Percentiles rank a stretch among this genome's conserved stretches.
phyloP scores from a whole-genome alignment of 2,113 vertebrate species.

The Varanus salvator region DNA sequence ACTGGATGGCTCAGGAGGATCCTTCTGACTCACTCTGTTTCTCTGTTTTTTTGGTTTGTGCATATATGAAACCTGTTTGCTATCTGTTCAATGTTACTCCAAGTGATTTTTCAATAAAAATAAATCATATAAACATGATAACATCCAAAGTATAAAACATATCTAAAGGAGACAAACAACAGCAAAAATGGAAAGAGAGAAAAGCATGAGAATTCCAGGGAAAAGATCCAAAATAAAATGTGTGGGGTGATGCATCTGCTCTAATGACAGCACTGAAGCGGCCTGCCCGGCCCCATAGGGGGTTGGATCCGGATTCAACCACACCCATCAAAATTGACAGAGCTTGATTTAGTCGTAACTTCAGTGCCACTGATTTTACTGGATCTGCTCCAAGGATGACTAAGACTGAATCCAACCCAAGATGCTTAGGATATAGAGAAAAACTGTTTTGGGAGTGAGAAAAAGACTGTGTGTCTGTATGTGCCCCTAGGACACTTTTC shows the following conservation, averaged over 20 bases:
- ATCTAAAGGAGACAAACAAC: neutral
- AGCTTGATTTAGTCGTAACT: too few relatives aligned
- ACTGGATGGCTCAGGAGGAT: too few relatives aligned
- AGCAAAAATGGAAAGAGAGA: neutral
- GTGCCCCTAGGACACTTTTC: neutral
- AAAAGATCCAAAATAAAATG: slow-evolving; percentile 1
- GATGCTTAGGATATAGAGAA: neutral
- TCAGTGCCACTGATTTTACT: too few relatives aligned
- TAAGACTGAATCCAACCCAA: neutral
- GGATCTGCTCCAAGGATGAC: too few relatives aligned
- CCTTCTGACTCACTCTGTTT: too few relatives aligned
- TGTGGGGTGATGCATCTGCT: neutral
- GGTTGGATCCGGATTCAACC: too few relatives aligned
- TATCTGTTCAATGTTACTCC: neutral
- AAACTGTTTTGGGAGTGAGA: neutral
- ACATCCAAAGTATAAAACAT: neutral
- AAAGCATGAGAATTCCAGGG: neutral
- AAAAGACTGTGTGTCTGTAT: neutral
- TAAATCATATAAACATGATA: neutral
- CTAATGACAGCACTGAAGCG: neutral
- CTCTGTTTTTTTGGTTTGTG: too few relatives aligned
- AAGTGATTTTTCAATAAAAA: neutral
- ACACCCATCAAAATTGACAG: too few relatives aligned
- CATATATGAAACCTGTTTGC: too few relatives aligned
- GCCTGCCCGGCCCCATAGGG: neutral